Percentiles rank a stretch among this genome's conserved stretches.
Conservation (phyloP, 2,888 invertebrate genomes). For the Aphodius sticticus region DNA sequence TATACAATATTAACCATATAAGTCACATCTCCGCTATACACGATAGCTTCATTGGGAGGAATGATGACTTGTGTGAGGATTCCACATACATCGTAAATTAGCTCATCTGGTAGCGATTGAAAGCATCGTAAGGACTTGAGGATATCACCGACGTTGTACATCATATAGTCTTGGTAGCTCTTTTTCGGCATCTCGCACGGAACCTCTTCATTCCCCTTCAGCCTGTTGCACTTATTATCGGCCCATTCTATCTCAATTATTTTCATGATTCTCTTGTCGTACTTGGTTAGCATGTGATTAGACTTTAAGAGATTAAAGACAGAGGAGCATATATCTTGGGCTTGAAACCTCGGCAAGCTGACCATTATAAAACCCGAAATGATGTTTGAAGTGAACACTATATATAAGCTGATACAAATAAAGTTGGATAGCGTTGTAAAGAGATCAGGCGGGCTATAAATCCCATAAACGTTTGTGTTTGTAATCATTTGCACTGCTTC, state of each 20-base stretch:
- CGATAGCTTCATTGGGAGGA: slow-evolving; percentile 31
- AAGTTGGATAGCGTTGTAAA: slow-evolving; percentile 16
- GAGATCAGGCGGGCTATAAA: slow-evolving; percentile 23
- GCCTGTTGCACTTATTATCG: slow-evolving; percentile 25
- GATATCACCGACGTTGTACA: slow-evolving; percentile 9
- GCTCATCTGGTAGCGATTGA: slow-evolving; percentile 25
- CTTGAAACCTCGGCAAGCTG: slow-evolving; percentile 22
- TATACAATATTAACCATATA: slow-evolving; percentile 25
- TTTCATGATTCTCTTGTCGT: slow-evolving; percentile 25
- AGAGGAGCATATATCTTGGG: slow-evolving; percentile 27
- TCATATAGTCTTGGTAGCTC: slow-evolving; percentile 28
- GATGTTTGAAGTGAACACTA: slow-evolving; percentile 27
- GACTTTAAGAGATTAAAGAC: slow-evolving; percentile 15
- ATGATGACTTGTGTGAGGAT: slow-evolving; percentile 12
- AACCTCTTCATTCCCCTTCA: slow-evolving; percentile 21
- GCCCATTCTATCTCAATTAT: slow-evolving; percentile 29
- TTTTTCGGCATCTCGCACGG: slow-evolving; percentile 25
- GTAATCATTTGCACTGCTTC: slow-evolving; percentile 25
- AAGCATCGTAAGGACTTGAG: slow-evolving; percentile 25
- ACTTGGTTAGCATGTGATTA: slow-evolving; percentile 10
- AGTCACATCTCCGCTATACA: slow-evolving; percentile 27
- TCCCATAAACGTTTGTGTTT: background rate
- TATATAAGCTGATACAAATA: slow-evolving; percentile 9
- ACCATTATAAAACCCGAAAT: slow-evolving; percentile 29
- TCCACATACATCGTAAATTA: slow-evolving; percentile 29